Percentiles rank a stretch among this genome's conserved stretches.
Conservation (phyloP, 2,888 invertebrate species). For the Julus scanicus region DNA sequence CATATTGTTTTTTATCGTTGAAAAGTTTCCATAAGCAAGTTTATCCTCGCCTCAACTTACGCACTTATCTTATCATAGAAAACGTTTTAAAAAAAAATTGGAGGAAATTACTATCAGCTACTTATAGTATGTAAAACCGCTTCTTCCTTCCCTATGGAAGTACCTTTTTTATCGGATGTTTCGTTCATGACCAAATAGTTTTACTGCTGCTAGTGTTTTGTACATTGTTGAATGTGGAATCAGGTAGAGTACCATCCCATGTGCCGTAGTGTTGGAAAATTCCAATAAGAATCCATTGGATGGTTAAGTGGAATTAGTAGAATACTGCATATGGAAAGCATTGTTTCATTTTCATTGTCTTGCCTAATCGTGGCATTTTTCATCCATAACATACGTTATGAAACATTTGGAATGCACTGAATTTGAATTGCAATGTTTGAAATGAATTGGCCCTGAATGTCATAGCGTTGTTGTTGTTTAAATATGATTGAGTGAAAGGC, state of each 20-base stretch:
- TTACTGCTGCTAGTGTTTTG: conserved; percentile 27
- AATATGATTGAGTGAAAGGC: neutral
- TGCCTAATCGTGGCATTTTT: neutral
- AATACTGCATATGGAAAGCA: neutral
- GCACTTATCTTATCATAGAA: neutral
- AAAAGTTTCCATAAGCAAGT: neutral
- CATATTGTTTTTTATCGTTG: neutral
- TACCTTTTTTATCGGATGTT: neutral
- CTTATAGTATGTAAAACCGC: conserved; percentile 47
- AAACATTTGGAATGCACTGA: neutral
- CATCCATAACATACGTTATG: neutral
- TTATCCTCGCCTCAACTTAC: neutral
- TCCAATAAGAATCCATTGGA: neutral
- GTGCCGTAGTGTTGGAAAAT: conserved; percentile 1
- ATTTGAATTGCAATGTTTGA: neutral
- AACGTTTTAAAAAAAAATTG: neutral
- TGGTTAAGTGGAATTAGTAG: neutral
- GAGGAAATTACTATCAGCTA: neutral
- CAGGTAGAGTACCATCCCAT: neutral
- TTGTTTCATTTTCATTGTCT: conserved; percentile 7
- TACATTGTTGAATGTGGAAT: conserved; percentile 35
- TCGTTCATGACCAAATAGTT: neutral
- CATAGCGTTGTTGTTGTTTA: neutral
- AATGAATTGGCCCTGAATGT: neutral
- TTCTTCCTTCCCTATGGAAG: conserved; percentile 25